Percentiles rank a stretch among this genome's conserved stretches.
These are phyloP conservation scores for Muntiacus reevesi DNA, from an alignment of 2,113 vertebrate genomes.

Conservation along the genomic window DNA sequence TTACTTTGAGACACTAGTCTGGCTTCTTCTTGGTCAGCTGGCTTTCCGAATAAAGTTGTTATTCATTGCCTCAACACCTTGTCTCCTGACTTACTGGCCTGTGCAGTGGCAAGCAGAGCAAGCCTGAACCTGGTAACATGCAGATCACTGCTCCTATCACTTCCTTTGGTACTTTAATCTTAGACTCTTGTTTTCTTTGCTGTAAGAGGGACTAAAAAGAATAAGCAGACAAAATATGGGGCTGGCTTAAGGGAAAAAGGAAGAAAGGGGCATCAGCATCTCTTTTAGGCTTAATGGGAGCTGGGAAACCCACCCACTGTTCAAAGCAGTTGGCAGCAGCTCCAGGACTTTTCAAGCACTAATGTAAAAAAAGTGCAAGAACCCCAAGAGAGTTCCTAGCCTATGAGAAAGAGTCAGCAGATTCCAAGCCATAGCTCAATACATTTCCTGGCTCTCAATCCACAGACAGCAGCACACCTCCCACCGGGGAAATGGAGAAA, in stretches of 20 bases:
- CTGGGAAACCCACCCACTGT: background rate
- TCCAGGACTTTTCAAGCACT: background rate
- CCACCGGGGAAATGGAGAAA: background rate
- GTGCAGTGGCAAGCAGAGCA: background rate
- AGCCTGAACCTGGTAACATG: background rate
- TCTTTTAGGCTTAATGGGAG: background rate
- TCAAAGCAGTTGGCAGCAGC: background rate
- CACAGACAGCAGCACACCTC: background rate
- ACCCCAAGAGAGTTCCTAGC: background rate
- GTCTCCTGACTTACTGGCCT: background rate
- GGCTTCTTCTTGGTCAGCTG: background rate
- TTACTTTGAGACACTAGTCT: background rate
- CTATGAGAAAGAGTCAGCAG: background rate
- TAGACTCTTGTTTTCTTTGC: background rate
- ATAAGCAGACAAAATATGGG: background rate
- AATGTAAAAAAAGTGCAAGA: background rate
- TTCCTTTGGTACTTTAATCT: background rate
- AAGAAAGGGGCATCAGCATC: background rate
- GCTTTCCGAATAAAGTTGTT: background rate
- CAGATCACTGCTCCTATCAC: background rate
- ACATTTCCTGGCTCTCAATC: background rate
- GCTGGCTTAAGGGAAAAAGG: background rate
- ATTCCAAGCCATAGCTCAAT: rapidly evolving
- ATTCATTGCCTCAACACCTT: background rate
- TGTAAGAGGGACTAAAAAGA: background rate